Evolutionary conservation across 2,888 invertebrate species (phyloP).

Genomic region (Acrobasis consociella): DNA sequence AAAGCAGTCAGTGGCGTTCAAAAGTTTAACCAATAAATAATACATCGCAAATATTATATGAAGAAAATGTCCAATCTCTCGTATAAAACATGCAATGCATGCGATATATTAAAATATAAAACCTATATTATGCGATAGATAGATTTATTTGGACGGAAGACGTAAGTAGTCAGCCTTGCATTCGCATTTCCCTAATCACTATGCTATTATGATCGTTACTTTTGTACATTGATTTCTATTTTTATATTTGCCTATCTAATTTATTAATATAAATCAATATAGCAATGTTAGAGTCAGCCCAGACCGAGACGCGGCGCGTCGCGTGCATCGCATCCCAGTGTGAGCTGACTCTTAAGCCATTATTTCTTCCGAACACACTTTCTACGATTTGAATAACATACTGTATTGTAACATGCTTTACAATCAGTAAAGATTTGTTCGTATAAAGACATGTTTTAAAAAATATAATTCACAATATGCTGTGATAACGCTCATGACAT

Average conservation of each 20-base stretch:
- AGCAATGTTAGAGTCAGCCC: too few relatives aligned
- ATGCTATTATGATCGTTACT: conserved; percentile 10
- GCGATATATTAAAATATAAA: conserved; percentile 6
- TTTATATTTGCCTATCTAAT: conserved; percentile 6
- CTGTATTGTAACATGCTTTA: too few relatives aligned
- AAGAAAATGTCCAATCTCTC: conserved; percentile 1
- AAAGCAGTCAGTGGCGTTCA: too few relatives aligned
- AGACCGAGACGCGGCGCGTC: too few relatives aligned
- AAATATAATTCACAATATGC: too few relatives aligned
- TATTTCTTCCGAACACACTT: too few relatives aligned
- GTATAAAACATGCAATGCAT: conserved; percentile 5
- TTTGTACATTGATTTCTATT: conserved; percentile 20
- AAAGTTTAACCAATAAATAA: background rate
- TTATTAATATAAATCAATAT: background rate
- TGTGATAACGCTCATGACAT: too few relatives aligned
- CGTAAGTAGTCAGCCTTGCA: conserved; percentile 31
- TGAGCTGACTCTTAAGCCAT: too few relatives aligned
- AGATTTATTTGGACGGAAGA: conserved; percentile 36
- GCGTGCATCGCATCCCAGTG: too few relatives aligned
- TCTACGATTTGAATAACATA: too few relatives aligned
- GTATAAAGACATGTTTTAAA: too few relatives aligned
- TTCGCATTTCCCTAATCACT: conserved; percentile 22
- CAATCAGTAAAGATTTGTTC: too few relatives aligned
- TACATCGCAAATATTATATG: background rate
- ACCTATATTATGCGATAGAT: conserved; percentile 20